These are phyloP conservation scores for Podabrus alpinus DNA, from an alignment of 2,888 invertebrate species.

Conservation along the genomic window DNA sequence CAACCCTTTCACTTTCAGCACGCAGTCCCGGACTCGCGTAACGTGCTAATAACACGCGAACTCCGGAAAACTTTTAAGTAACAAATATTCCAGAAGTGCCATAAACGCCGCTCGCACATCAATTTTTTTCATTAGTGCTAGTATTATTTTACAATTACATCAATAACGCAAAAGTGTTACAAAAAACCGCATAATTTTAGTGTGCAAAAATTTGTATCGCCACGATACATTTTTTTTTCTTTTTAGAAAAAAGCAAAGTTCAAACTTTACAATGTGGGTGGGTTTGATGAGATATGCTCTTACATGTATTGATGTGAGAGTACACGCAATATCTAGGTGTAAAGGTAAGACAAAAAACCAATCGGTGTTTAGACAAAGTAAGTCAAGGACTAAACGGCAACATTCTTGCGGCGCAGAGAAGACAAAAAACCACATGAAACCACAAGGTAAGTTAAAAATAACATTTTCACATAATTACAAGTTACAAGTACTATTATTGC, in stretches of 20 bases:
- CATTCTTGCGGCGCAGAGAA: not conserved
- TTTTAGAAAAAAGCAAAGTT: not conserved
- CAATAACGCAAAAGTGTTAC: not conserved
- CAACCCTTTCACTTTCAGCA: conserved; percentile 28
- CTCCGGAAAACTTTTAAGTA: conserved; percentile 29
- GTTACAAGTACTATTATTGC: not conserved
- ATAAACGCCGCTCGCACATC: not conserved
- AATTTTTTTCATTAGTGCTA: not conserved
- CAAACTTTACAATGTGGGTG: not conserved
- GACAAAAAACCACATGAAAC: not conserved
- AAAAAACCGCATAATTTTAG: not conserved
- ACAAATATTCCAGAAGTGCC: conserved; percentile 12
- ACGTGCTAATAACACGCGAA: conserved; percentile 24
- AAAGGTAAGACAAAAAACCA: not conserved
- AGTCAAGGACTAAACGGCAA: not conserved
- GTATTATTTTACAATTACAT: not conserved
- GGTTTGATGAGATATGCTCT: not conserved
- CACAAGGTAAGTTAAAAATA: not conserved
- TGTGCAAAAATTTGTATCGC: not conserved
- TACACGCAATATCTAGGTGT: not conserved
- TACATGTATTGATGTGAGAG: not conserved
- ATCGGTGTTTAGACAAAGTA: not conserved
- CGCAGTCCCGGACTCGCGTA: conserved; percentile 7
- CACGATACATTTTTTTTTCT: not conserved
- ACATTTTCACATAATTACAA: not conserved